These are phyloP conservation scores for Neodontobutis hainanensis DNA, from an alignment of 2,113 vertebrate genomes.

Conservation along the genomic window DNA sequence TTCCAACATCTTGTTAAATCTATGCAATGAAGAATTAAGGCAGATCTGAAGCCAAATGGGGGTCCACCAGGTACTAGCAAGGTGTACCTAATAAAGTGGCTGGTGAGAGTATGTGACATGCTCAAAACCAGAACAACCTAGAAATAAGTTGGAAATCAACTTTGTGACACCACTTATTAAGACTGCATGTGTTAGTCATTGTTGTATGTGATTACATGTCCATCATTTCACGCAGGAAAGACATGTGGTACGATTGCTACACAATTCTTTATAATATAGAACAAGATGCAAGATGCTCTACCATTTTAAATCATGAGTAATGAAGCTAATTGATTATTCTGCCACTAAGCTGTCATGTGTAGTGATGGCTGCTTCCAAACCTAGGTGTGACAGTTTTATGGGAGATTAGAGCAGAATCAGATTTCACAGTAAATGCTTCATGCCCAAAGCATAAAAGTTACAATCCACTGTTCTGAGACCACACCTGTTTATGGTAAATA, in stretches of 20 bases:
- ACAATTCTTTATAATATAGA: not conserved
- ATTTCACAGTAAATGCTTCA: slow-evolving; percentile 27
- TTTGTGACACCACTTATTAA: too few relatives aligned
- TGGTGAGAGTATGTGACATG: too few relatives aligned
- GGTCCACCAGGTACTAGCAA: too few relatives aligned
- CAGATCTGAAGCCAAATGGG: too few relatives aligned
- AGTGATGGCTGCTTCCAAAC: slow-evolving; percentile 19
- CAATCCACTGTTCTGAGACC: not conserved
- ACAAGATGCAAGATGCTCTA: not conserved
- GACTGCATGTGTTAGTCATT: not conserved
- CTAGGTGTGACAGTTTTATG: slow-evolving; percentile 12
- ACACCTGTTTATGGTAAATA: slow-evolving; percentile 22
- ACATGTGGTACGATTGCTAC: not conserved
- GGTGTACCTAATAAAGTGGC: too few relatives aligned
- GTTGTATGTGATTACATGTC: not conserved
- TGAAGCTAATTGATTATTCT: not conserved
- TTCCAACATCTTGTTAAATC: too few relatives aligned
- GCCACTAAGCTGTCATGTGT: not conserved
- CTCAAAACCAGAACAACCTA: too few relatives aligned
- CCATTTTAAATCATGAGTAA: not conserved
- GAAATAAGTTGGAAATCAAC: too few relatives aligned
- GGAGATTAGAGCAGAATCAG: slow-evolving; percentile 17
- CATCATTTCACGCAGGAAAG: not conserved
- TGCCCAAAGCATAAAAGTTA: slow-evolving; percentile 33
- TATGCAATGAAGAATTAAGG: too few relatives aligned